These are phyloP conservation scores for Fragum sueziense DNA, from an alignment of 2,888 invertebrate genomes.

Conservation along the genomic window DNA sequence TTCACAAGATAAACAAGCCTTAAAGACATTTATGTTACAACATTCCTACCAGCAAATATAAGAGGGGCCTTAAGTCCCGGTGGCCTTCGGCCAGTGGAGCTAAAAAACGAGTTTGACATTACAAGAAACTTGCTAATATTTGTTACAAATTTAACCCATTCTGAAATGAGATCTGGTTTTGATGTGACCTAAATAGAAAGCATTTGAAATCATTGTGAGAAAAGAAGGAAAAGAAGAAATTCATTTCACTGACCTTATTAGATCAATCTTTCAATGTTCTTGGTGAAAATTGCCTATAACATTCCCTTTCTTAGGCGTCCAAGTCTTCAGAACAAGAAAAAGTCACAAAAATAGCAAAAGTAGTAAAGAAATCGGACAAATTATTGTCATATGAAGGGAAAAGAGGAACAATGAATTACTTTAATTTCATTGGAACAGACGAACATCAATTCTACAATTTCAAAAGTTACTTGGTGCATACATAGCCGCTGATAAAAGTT, in stretches of 20 bases:
- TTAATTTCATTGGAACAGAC: neutral
- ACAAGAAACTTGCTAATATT: neutral
- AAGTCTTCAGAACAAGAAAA: no score
- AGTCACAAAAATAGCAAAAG: neutral
- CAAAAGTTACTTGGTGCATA: neutral
- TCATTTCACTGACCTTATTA: neutral
- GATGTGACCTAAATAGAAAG: neutral
- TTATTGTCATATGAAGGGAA: neutral
- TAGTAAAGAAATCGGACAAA: neutral
- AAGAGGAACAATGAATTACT: neutral
- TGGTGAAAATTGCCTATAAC: neutral
- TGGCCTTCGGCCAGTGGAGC: no score
- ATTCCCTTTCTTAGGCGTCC: no score
- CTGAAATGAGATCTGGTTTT: neutral
- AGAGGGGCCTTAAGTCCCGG: neutral
- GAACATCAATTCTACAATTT: neutral
- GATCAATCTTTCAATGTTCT: neutral
- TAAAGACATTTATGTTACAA: neutral
- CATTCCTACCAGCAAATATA: neutral
- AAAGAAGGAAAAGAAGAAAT: neutral
- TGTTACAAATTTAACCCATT: neutral
- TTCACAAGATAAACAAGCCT: conserved; percentile 5
- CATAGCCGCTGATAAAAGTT: neutral
- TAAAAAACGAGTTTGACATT: neutral
- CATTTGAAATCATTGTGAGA: neutral